Conservation (phyloP, 64 coral and sea anemone species). For the Astreopora myriophthalma region DNA sequence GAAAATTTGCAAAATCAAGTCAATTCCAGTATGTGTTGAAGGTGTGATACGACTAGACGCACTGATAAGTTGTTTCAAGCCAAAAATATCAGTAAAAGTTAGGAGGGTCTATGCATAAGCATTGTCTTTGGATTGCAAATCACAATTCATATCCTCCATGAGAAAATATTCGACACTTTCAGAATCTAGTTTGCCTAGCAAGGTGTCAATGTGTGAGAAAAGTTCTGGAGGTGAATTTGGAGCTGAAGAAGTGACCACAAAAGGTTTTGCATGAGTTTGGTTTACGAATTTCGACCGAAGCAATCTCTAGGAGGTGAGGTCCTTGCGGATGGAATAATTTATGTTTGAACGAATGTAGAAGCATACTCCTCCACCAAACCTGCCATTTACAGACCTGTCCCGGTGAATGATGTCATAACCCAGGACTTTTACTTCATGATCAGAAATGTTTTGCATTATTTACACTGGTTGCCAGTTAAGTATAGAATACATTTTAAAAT, state of each 20-base stretch:
- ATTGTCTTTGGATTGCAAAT: too few species aligned
- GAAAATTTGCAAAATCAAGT: too few species aligned
- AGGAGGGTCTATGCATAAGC: not conserved
- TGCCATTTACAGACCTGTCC: not conserved
- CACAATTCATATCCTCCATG: too few species aligned
- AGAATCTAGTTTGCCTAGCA: slow-evolving; percentile 41
- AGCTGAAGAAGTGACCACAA: slow-evolving; percentile 23
- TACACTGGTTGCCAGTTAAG: too few species aligned
- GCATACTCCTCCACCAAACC: not conserved
- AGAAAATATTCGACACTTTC: too few species aligned
- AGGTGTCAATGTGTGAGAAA: not conserved
- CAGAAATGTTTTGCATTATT: not conserved
- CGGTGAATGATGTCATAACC: not conserved
- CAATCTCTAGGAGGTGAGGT: not conserved
- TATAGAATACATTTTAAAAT: too few species aligned
- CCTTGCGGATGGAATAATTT: not conserved
- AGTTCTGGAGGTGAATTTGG: not conserved
- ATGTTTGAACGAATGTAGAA: slow-evolving; percentile 25
- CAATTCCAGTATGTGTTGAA: too few species aligned
- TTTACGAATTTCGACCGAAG: slow-evolving; percentile 3
- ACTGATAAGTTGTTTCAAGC: too few species aligned
- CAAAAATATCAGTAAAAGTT: too few species aligned
- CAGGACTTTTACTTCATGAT: not conserved
- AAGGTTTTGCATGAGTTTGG: not conserved
- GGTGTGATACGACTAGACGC: too few species aligned